phyloP scores from a whole-genome alignment of 2,888 invertebrate species.

The Trilocha varians region DNA sequence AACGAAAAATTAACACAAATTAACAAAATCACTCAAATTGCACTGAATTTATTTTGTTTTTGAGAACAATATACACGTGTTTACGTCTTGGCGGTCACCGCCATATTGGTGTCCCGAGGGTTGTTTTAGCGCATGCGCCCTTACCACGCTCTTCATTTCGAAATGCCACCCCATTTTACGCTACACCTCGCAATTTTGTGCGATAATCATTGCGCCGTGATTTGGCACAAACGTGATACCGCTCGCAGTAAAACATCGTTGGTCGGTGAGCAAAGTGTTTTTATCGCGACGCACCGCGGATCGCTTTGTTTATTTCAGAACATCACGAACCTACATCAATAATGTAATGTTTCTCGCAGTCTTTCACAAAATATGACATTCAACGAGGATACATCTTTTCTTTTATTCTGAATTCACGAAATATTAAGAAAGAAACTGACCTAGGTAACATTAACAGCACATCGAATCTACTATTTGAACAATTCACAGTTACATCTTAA shows the following conservation, averaged over 20 bases:
- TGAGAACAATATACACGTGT: conserved; percentile 53
- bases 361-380: too few species aligned
- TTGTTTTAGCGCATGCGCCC: conserved; percentile 58
- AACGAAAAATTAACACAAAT: too few species aligned
- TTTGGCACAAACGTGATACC: neutral
- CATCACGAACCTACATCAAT: neutral
- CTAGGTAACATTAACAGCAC: too few species aligned
- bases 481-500: too few species aligned
- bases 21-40: too few species aligned
- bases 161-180: conserved; percentile 30
- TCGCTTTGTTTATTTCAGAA: neutral
- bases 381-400: too few species aligned
- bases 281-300: neutral
- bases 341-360: too few species aligned
- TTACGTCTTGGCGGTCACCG: conserved; percentile 58
- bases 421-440: too few species aligned
- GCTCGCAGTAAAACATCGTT: neutral
- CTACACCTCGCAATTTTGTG: conserved; percentile 19
- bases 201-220: conserved; percentile 13
- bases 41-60: conserved; percentile 14
- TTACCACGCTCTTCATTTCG: conserved; percentile 33
- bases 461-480: too few species aligned
- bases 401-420: too few species aligned
- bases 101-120: conserved; percentile 66
- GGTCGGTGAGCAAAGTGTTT: neutral